Conservation (phyloP, 2,888 invertebrate species). For the Cheilosia scutellata region DNA sequence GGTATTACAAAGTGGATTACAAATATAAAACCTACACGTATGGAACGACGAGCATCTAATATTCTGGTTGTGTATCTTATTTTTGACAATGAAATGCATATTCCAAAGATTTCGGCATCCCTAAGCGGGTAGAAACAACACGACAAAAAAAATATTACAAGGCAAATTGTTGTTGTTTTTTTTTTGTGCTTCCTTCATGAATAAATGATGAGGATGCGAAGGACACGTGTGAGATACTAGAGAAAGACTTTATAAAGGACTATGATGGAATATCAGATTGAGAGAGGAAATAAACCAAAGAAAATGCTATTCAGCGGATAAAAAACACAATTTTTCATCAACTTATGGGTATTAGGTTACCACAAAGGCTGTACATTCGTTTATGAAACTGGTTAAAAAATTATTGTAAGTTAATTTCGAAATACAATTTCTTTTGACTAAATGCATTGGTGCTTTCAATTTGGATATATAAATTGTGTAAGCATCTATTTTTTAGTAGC, state of each 20-base stretch:
- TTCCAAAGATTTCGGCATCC: constrained; percentile 22
- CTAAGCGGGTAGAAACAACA: no score
- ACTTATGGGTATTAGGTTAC: no score
- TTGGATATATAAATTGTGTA: not conserved
- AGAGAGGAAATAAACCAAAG: no score
- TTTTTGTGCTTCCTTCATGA: constrained; percentile 2
- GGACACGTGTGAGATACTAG: not conserved
- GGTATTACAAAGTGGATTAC: not conserved
- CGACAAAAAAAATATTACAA: no score
- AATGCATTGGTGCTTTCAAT: not conserved
- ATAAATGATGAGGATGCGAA: constrained; percentile 13
- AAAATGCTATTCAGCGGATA: no score
- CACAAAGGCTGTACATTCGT: no score
- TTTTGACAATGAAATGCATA: constrained; percentile 8
- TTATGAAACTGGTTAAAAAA: not conserved
- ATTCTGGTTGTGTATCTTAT: no score
- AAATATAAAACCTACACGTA: not conserved
- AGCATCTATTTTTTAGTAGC: no score
- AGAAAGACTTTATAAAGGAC: no score
- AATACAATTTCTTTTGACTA: not conserved
- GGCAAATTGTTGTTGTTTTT: not conserved
- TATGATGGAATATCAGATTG: no score
- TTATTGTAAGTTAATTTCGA: not conserved
- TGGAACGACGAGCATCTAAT: not conserved
- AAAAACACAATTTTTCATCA: no score